These are phyloP conservation scores for Zaprionus kolodkinae DNA, from an alignment of 1,140 invertebrate genomes.

Conservation along the genomic window DNA sequence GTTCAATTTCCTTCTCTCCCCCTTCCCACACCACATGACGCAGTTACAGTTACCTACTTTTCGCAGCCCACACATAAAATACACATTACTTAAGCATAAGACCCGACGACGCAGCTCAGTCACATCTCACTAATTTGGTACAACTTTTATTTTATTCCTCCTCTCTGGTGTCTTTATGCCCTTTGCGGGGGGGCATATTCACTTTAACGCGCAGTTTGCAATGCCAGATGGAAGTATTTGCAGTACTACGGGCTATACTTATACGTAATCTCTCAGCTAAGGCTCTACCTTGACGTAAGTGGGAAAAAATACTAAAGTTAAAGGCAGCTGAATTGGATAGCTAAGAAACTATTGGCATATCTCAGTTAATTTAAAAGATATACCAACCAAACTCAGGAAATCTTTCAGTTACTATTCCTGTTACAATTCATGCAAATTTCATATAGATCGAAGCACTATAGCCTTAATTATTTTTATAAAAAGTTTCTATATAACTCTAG, in stretches of 20 bases:
- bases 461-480: too few relatives aligned
- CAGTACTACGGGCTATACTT: too few relatives aligned
- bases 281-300: too few relatives aligned
- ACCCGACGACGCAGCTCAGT: conserved; percentile 67
- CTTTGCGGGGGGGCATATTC: not conserved
- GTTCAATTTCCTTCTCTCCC: not conserved
- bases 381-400: not conserved
- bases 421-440: not conserved
- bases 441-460: not conserved
- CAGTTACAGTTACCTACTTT: conserved; percentile 67
- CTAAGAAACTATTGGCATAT: too few relatives aligned
- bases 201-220: not conserved
- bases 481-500: not conserved
- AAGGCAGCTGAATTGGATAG: too few relatives aligned
- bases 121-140: conserved; percentile 81
- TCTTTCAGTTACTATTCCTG: accelerated
- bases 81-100: conserved; percentile 80
- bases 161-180: conserved; percentile 16
- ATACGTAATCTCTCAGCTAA: too few relatives aligned
- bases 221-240: too few relatives aligned
- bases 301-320: too few relatives aligned
- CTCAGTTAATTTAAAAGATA: not conserved
- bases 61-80: conserved; percentile 78
- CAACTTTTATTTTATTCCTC: conserved; percentile 68
- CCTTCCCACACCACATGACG: not conserved